Evolutionary conservation across 2,888 invertebrate genomes (phyloP).

Genomic region (Perizoma affinitatum): DNA sequence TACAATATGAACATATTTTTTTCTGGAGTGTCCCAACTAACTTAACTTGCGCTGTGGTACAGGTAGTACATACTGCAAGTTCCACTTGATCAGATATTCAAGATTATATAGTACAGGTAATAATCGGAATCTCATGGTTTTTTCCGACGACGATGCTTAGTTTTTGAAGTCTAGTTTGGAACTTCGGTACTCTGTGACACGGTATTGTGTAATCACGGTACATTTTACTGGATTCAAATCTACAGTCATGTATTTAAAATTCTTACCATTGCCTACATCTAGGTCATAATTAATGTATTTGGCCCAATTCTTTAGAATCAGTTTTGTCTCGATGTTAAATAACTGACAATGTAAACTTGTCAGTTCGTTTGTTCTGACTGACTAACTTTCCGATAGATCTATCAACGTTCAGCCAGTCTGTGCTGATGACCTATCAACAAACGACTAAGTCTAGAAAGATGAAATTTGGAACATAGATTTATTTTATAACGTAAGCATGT

Average conservation of each 20-base stretch:
- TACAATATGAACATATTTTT: background rate
- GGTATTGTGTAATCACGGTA: slow-evolving; percentile 16
- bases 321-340: no score
- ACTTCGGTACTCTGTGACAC: slow-evolving; percentile 16
- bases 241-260: background rate
- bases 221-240: background rate
- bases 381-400: no score
- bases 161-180: slow-evolving; percentile 19
- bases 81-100: slow-evolving; percentile 20
- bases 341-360: no score
- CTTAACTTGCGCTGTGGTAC: slow-evolving; percentile 3
- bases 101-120: slow-evolving; percentile 13
- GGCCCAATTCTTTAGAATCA: no score
- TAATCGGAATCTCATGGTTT: slow-evolving; percentile 29
- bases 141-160: slow-evolving; percentile 30
- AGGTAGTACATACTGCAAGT: slow-evolving; percentile 4
- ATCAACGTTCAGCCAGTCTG: no score
- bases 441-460: no score
- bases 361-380: no score
- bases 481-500: no score
- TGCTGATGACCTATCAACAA: no score
- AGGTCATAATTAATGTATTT: no score
- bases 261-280: no score
- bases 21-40: background rate
- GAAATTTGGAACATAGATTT: no score